Conservation (phyloP, 2,888 invertebrate genomes). For the Orthosia incerta region DNA sequence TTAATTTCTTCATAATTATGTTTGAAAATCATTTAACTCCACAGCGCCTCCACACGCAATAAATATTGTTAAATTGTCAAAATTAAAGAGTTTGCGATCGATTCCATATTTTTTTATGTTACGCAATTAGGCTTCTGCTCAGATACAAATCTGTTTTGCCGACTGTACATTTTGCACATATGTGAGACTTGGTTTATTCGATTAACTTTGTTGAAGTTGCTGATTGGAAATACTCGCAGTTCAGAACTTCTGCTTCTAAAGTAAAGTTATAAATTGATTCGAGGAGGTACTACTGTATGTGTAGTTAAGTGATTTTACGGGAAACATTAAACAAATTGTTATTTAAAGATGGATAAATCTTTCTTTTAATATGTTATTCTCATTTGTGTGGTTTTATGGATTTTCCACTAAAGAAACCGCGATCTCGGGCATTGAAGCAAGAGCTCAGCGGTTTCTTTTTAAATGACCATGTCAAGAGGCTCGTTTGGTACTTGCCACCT, state of each 20-base stretch:
- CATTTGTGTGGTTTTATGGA: too few relatives aligned
- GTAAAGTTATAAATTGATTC: conserved; percentile 53
- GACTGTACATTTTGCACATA: conserved; percentile 34
- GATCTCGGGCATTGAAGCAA: background rate
- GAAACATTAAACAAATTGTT: background rate
- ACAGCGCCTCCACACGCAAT: too few relatives aligned
- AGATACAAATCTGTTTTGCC: conserved; percentile 7
- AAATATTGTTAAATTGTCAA: too few relatives aligned
- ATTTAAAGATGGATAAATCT: background rate
- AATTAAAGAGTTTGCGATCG: too few relatives aligned
- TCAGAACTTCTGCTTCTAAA: conserved; percentile 35
- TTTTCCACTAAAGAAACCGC: too few relatives aligned
- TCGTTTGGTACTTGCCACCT: background rate
- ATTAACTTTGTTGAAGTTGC: conserved; percentile 53
- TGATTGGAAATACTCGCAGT: conserved; percentile 56
- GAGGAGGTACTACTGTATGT: background rate
- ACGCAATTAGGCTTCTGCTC: background rate
- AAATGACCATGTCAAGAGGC: background rate
- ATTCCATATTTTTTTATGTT: too few relatives aligned
- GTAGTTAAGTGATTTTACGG: conserved; percentile 16
- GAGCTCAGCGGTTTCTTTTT: background rate
- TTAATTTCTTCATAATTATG: too few relatives aligned
- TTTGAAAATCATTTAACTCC: too few relatives aligned
- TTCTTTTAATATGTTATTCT: background rate
- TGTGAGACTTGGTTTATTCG: conserved; percentile 44